Base-by-base conservation (phyloP, 2,888 invertebrate species). In the Drosophila falleni region DNA sequence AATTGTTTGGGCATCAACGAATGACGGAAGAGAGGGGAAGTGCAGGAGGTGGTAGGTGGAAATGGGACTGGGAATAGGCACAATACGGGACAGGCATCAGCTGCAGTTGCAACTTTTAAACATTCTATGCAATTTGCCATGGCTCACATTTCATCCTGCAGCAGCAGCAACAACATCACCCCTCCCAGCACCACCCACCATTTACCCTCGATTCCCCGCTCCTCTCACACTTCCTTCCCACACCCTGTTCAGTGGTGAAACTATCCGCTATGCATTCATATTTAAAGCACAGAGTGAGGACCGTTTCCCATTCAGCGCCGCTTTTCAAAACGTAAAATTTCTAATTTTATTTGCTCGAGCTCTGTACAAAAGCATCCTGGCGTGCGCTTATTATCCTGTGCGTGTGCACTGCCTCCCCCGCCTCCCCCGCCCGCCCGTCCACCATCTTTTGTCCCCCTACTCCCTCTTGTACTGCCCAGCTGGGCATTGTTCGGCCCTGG, bases 311-410 rank as follows among this genome's bases (percentile, higher is more conserved):
- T 80, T 76, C 82, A 73, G 62, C 50, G 70, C 35, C 76, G 80
- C 65, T 81, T 81, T 80, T 76, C 67, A 83, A 80, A 84, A 86
- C 87, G 87, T 86, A 80, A 83, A 88, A 88, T 88, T 88, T 86
- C 87, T 88, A 88, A 84, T 84, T 84, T 84, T 86, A 84, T 88
- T 88, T 85, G 81, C 81, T 59, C 73, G 76, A 81, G 84, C 84
- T 50, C 86, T 71, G 80, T 76, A 83, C 88, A 83, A 83, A 87
- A 79, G 88, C 86, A 85, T 87, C 86, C 82, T 79, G 88, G 82
- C 86, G 82, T 82, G 81, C 87, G 82, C 88, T 83, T 85, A 83
- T 83, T 87, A 83, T 83, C 88, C 82, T 81, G 86, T 85, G 82
- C 82, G 88, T 83, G 77, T 71, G 66, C 71, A 46, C 50, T 10